phyloP scores from a whole-genome alignment of 2,113 vertebrate species.

The Riparia riparia region DNA sequence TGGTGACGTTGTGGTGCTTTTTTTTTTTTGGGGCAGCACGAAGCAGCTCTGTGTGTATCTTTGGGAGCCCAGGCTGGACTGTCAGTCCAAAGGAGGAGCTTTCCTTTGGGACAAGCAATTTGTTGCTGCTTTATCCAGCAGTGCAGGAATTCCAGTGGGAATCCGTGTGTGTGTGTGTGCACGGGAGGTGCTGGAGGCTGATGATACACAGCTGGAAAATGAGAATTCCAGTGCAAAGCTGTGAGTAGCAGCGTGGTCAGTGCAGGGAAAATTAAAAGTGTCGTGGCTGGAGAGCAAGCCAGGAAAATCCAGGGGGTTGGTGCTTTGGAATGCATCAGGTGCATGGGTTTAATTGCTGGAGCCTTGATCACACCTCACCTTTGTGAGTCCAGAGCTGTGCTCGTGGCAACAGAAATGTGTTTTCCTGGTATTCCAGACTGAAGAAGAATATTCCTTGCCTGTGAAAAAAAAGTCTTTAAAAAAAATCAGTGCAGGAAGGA shows the following conservation, averaged over 20 bases:
- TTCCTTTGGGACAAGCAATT: not conserved
- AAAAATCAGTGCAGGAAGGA: not conserved
- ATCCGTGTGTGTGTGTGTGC: accelerated
- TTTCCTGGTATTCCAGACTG: not conserved
- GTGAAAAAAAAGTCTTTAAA: not conserved
- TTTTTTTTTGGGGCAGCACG: not conserved
- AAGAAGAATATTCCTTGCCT: not conserved
- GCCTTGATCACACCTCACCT: not conserved
- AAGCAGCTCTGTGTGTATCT: not conserved
- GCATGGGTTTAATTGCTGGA: not conserved
- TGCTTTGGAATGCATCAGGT: not conserved
- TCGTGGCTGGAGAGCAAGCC: not conserved
- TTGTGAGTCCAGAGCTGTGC: not conserved
- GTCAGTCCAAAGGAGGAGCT: not conserved
- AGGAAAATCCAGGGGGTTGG: not conserved
- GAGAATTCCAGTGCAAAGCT: not conserved
- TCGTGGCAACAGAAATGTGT: not conserved
- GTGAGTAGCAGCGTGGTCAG: not conserved
- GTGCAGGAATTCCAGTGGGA: not conserved
- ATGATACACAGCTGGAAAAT: not conserved
- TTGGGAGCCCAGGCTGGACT: not conserved
- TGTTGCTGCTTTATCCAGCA: not conserved
- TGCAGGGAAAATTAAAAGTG: not conserved
- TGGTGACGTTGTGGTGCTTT: not conserved
- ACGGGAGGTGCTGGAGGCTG: not conserved